Evolutionary conservation across 2,888 invertebrate genomes (phyloP).

Genomic region (Pocota personata): DNA sequence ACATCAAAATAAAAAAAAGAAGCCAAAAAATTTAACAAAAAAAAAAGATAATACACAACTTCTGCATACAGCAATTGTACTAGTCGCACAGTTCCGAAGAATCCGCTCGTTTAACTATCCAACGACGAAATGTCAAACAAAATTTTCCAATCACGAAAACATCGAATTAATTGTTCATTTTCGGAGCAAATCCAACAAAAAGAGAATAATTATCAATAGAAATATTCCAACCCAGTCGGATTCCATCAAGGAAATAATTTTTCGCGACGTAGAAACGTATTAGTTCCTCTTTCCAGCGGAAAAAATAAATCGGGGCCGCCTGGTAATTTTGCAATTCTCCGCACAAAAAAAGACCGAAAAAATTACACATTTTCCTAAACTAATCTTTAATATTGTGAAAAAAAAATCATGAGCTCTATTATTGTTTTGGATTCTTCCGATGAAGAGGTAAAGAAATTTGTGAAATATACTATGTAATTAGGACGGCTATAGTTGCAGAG

Average conservation of each 20-base stretch:
- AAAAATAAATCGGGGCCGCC: conserved; percentile 38
- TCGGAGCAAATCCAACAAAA: conserved; percentile 75
- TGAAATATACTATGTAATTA: conserved; percentile 71
- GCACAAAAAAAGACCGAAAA: conserved; percentile 23
- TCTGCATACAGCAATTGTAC: conserved; percentile 53
- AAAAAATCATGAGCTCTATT: conserved; percentile 78
- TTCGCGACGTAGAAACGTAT: conserved; percentile 64
- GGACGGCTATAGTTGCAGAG: conserved; percentile 52
- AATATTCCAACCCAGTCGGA: conserved; percentile 59
- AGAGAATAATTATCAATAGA: conserved; percentile 71
- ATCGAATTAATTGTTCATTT: conserved; percentile 76
- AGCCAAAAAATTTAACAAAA: not conserved
- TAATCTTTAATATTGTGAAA: not conserved
- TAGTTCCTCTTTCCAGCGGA: conserved; percentile 44
- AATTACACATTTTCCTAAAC: not conserved
- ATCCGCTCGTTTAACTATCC: conserved; percentile 62
- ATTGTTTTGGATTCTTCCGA: conserved; percentile 82
- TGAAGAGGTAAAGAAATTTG: conserved; percentile 81
- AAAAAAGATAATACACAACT: conserved; percentile 34
- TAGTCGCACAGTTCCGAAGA: conserved; percentile 60
- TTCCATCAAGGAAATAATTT: conserved; percentile 59
- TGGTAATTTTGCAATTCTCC: conserved; percentile 21
- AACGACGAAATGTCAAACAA: conserved; percentile 75
- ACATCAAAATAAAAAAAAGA: conserved; percentile 25
- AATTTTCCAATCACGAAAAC: conserved; percentile 76